Evolutionary conservation across 2,113 vertebrate species (phyloP), one percentile per base, ranked within the genome.

Genomic region (Equus quagga): DNA sequence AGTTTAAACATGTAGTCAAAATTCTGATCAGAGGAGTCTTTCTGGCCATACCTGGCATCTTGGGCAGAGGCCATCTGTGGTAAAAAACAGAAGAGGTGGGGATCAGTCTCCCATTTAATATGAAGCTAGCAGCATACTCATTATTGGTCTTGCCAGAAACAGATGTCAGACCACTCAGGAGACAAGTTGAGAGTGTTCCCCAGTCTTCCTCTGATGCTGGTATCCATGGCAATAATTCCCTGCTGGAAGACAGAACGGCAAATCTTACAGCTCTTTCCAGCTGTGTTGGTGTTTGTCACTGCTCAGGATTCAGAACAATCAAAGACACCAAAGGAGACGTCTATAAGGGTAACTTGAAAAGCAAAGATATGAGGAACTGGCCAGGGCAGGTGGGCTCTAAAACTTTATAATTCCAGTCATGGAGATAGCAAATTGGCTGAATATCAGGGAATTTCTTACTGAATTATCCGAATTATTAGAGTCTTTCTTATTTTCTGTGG

Each of bases 1-100:
- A 99, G 91, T 94, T 99, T 99, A 98, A 99, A 99, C 99, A 99
- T 99, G 98, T 99, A 99, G 98, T 99, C 99, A 90, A 99, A 99
- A 98, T 99, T 99, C 98, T 99, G 99, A 97, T 99, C 99, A 2
- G 99, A 99, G 54, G 99, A 99, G 96, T 99, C 99, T 96, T 99
- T 99, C 97, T 99, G 99, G 94, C 99, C 98, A 91, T 97, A 98
- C 98, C 99, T 99, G 79, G 98, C 98, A 95, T 99, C 99, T 98
- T 99, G 99, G 97, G 99, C 98, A 96, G 99, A 99, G 98, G 99
- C 99, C 99, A 99, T 99, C 99, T 99, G 98, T 81, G 97, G 96
- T 76, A 76, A 41, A 93, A 91, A 81, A 95, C 89, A 96, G 17
- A 98, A 97, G 60, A 94, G 72, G 24, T 24, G 15, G 3, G 94